Base-by-base conservation (phyloP, 2,888 invertebrate species). In the Dynastes maya region DNA sequence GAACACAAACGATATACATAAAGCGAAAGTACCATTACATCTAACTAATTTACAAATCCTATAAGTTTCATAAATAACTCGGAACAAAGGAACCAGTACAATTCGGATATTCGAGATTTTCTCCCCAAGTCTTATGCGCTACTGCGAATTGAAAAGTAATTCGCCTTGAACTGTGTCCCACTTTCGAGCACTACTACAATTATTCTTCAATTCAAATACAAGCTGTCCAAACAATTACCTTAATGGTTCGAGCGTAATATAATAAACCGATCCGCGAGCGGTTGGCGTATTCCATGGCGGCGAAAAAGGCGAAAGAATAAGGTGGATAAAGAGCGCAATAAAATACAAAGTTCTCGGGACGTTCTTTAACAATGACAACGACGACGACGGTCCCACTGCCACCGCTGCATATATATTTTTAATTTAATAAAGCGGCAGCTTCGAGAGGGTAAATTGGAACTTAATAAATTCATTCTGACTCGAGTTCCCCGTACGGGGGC, bases 351-450 rank as follows among this genome's bases (percentile, higher is more conserved):
- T 74, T 58, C 37, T 11, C 37, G 27, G 61, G 37, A 61, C 72
- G 40, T 61, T 61, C 61, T 74, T 74, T 74, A 68, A 61, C 45
- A 45, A 13, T 40, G 61, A 63, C 13, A 61, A 63, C 49, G 27
- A 51, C 51, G 49, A 13, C 68, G 68, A 51, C 68, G 13, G 22
- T 29, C 13, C 13, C 51, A 22, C 27, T 27, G 27, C 29, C 13
- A 51, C 68, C 27, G 51, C 76, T 37, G 37, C 68, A 67, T 61
- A 67, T 65, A 78, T 72, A 64, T 78, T 71, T 72, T 78, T 71
- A 78, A 78, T 78, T 78, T 78, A 78, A 78, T 78, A 78, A 71
- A 45, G 67, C 61, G 37, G 51, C 61, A 61, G 63, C 71, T 78
- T 71, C 61, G 29, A 55, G 16, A 45, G 71, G 58, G 63, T 78